phyloP scores from a whole-genome alignment of 2,797 vertebrate genomes.

The Helarctos malayanus region DNA sequence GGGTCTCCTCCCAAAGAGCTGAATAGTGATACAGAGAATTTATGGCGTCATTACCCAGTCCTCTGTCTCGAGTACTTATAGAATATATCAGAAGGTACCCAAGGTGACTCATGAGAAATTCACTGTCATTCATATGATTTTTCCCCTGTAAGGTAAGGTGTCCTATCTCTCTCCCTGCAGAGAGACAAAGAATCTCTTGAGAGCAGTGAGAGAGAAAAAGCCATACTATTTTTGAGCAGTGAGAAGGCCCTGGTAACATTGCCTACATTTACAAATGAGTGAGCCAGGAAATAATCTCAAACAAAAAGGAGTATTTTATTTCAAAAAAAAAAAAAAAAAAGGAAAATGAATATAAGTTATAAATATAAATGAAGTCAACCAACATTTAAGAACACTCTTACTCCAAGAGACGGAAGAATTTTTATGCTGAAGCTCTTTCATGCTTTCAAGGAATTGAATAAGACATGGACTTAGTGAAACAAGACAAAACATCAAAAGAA shows the following conservation, averaged over 20 bases:
- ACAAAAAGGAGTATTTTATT: not conserved
- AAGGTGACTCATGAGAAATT: not conserved
- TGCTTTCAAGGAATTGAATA: not conserved
- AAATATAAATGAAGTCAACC: conserved; percentile 34
- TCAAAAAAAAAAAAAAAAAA: not conserved
- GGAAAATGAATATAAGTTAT: not conserved
- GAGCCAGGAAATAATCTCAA: not conserved
- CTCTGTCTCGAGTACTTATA: not conserved
- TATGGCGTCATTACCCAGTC: not conserved
- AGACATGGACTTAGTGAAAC: not conserved
- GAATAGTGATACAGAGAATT: not conserved
- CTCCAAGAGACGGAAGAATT: not conserved
- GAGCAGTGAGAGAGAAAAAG: not conserved
- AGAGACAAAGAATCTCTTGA: not conserved
- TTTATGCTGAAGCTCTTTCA: conserved; percentile 2
- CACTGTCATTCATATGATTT: not conserved
- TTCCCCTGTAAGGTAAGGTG: not conserved
- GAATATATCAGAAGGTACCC: not conserved
- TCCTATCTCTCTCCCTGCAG: not conserved
- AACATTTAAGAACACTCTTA: not conserved
- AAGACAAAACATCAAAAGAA: not conserved
- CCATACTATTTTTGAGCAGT: not conserved
- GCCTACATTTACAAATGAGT: not conserved
- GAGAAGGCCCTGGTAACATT: not conserved
- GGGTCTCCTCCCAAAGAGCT: not conserved